phyloP scores from a whole-genome alignment of 2,888 invertebrate species.

The Xylocampa areola region DNA sequence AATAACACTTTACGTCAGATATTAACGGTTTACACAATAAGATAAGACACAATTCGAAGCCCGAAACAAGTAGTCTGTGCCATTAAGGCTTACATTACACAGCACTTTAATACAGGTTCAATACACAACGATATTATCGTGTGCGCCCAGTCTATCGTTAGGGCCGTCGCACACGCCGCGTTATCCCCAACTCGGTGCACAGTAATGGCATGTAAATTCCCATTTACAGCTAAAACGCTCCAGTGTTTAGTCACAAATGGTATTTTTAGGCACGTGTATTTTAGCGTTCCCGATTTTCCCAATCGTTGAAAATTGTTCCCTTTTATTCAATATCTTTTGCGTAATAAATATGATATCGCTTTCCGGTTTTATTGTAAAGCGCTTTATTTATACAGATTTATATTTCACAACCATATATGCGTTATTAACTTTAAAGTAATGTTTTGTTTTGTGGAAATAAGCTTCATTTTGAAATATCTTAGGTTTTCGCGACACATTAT shows the following conservation, averaged over 20 bases:
- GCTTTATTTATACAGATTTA: too few species aligned
- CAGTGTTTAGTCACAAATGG: slow-evolving; percentile 46
- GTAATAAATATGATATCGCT: slow-evolving; percentile 13
- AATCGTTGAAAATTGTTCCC: slow-evolving; percentile 15
- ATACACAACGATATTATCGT: neutral
- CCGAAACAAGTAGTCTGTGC: neutral
- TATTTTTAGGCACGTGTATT: slow-evolving; percentile 27
- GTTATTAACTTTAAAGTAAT: too few species aligned
- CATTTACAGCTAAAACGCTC: slow-evolving; percentile 61
- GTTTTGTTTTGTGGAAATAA: too few species aligned
- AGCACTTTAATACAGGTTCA: neutral
- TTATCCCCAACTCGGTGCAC: slow-evolving; percentile 19
- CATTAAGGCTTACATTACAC: slow-evolving; percentile 6
- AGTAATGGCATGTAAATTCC: slow-evolving; percentile 69
- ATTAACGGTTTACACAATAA: neutral
- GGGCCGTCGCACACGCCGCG: slow-evolving; percentile 3
- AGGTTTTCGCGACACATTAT: too few species aligned
- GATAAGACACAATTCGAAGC: neutral
- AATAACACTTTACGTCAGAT: neutral
- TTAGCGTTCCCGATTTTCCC: slow-evolving; percentile 9
- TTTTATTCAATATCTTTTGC: slow-evolving; percentile 12
- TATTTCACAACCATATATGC: too few species aligned
- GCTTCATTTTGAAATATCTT: too few species aligned
- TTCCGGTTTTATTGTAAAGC: neutral
- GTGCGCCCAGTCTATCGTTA: slow-evolving; percentile 2